Percentiles rank a stretch among this genome's conserved stretches.
Conservation (phyloP, 1,140 invertebrate genomes). For the Hyles vespertilio region DNA sequence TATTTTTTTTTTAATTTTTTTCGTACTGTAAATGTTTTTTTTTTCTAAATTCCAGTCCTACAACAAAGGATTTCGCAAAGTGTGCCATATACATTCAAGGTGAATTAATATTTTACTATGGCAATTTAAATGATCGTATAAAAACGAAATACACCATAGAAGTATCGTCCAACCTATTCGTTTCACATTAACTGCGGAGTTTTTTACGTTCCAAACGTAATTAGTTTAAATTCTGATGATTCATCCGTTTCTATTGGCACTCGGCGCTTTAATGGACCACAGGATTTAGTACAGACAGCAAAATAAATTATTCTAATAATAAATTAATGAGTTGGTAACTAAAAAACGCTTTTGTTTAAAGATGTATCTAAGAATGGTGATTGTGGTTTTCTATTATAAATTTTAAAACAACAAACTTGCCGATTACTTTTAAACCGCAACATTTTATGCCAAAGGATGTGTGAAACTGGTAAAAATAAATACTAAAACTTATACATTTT, state of each 20-base stretch:
- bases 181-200: slow-evolving; percentile 50
- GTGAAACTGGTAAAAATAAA: too few relatives aligned
- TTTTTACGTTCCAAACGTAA: slow-evolving; percentile 54
- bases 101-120: slow-evolving; percentile 5
- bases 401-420: too few relatives aligned
- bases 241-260: slow-evolving; percentile 64
- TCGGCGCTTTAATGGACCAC: slow-evolving; percentile 37
- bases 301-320: slow-evolving; percentile 14
- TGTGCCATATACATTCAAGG: slow-evolving; percentile 6
- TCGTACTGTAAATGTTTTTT: too few relatives aligned
- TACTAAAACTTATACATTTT: too few relatives aligned
- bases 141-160: neutral
- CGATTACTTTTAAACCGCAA: too few relatives aligned
- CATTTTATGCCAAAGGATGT: too few relatives aligned
- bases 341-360: neutral
- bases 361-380: too few relatives aligned
- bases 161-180: slow-evolving; percentile 34
- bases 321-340: slow-evolving; percentile 4
- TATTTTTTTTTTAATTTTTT: too few relatives aligned
- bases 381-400: too few relatives aligned
- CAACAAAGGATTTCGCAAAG: slow-evolving; percentile 6
- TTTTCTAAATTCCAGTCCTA: neutral
- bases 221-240: slow-evolving; percentile 71
- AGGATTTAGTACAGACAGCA: slow-evolving; percentile 44
- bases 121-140: slow-evolving; percentile 1